phyloP scores from a whole-genome alignment of 2,888 invertebrate genomes.

The Eucera pruinosa region DNA sequence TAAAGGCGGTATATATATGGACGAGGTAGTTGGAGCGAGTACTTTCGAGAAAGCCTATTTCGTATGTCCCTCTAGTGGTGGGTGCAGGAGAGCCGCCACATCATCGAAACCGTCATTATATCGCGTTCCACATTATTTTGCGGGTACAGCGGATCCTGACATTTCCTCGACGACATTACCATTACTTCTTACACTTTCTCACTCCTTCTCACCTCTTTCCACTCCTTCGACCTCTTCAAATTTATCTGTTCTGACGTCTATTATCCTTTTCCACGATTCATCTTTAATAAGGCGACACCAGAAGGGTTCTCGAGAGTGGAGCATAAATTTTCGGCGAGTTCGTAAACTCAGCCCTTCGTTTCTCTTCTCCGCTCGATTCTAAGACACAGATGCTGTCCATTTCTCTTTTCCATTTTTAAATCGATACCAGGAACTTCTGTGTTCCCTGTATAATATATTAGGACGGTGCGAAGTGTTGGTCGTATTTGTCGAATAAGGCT shows the following conservation, averaged over 20 bases:
- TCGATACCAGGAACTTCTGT: background rate
- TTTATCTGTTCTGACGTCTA: conserved; percentile 1
- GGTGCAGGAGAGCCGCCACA: no score
- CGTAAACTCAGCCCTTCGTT: background rate
- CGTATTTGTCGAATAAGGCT: conserved; percentile 1
- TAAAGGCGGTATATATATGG: no score
- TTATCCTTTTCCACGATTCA: conserved; percentile 15
- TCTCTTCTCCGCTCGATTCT: background rate
- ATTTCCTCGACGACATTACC: conserved; percentile 30
- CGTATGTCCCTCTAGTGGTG: no score
- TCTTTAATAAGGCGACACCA: conserved; percentile 17
- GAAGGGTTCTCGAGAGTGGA: background rate
- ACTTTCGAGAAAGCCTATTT: no score
- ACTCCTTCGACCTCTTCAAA: background rate
- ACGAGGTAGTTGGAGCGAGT: no score
- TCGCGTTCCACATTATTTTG: conserved; percentile 36
- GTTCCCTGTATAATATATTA: background rate
- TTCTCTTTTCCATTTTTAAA: conserved; percentile 10
- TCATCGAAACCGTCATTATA: conserved; percentile 55
- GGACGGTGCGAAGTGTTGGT: background rate
- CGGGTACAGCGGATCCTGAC: conserved; percentile 22
- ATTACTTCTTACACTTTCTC: background rate
- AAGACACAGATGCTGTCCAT: conserved; percentile 11
- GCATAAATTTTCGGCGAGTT: conserved; percentile 17
- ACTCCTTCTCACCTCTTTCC: background rate